These are phyloP conservation scores for Hippolais icterina DNA, from an alignment of 2,113 vertebrate genomes.

Conservation along the genomic window DNA sequence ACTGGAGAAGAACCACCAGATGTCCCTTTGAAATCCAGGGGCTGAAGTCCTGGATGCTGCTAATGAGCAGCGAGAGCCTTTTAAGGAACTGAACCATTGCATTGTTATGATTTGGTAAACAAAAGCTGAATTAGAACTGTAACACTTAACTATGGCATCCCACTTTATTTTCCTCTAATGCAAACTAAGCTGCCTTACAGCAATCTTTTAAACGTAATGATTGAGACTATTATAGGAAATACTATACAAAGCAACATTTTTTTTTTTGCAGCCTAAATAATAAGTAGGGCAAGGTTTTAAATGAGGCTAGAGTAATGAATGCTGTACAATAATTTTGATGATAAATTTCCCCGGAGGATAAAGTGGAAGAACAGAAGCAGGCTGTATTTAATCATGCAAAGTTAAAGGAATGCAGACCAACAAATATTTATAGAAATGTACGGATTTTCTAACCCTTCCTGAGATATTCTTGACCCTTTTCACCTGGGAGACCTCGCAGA, in stretches of 20 bases:
- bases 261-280: conserved; percentile 61
- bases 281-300: conserved; percentile 70
- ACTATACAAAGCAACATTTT: conserved; percentile 46
- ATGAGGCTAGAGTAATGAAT: conserved; percentile 66
- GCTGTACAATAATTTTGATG: conserved; percentile 66
- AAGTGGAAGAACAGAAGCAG: conserved; percentile 58
- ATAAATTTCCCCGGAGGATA: conserved; percentile 64
- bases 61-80: neutral
- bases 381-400: conserved; percentile 65
- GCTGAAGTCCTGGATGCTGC: neutral
- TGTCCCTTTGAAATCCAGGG: neutral
- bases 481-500: neutral
- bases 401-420: conserved; percentile 38
- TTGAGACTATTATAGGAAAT: conserved; percentile 62
- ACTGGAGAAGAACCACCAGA: neutral
- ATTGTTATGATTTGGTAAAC: conserved; percentile 27
- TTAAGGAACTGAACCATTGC: neutral
- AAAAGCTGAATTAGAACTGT: conserved; percentile 35
- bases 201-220: conserved; percentile 65
- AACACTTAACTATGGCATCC: conserved; percentile 26
- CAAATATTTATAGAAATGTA: conserved; percentile 43
- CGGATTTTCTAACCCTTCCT: neutral
- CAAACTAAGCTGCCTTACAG: conserved; percentile 58
- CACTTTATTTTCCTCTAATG: conserved; percentile 42
- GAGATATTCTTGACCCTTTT: neutral